phyloP scores from a whole-genome alignment of 2,888 invertebrate species.

The Villa cingulata region DNA sequence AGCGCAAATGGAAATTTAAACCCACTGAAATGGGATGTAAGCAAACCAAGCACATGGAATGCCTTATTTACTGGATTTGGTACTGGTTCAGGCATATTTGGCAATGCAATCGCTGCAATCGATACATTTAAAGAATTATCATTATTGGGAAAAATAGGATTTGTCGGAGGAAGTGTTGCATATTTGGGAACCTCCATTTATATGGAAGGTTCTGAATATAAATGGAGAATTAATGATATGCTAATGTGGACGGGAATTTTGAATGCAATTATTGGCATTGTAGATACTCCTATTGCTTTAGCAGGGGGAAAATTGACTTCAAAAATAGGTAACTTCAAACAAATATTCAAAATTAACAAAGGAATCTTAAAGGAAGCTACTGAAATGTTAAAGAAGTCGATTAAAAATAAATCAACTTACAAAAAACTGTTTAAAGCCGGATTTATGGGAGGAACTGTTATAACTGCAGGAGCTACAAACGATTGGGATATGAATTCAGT shows the following conservation, averaged over 20 bases:
- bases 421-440: not conserved
- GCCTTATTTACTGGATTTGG: slow-evolving; percentile 6
- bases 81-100: not conserved
- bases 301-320: too few species aligned
- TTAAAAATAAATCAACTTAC: too few species aligned
- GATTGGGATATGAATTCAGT: not conserved
- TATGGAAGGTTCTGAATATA: slow-evolving; percentile 2
- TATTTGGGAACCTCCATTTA: not conserved
- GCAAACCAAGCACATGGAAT: slow-evolving; percentile 1
- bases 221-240: slow-evolving; percentile 3
- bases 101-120: too few species aligned
- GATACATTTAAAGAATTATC: too few species aligned
- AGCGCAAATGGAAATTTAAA: not conserved
- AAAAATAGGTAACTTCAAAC: too few species aligned
- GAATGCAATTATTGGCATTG: too few species aligned
- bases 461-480: not conserved
- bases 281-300: too few species aligned
- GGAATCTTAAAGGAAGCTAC: too few species aligned
- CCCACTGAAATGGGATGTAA: slow-evolving; percentile 4
- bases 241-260: not conserved
- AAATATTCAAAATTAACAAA: too few species aligned
- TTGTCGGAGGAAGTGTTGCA: not conserved
- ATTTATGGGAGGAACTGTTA: not conserved
- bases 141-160: not conserved
- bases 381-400: too few species aligned